Percentiles rank a stretch among this genome's conserved stretches.
phyloP scores from a whole-genome alignment of 2,888 invertebrate genomes.

The Euplexia lucipara region DNA sequence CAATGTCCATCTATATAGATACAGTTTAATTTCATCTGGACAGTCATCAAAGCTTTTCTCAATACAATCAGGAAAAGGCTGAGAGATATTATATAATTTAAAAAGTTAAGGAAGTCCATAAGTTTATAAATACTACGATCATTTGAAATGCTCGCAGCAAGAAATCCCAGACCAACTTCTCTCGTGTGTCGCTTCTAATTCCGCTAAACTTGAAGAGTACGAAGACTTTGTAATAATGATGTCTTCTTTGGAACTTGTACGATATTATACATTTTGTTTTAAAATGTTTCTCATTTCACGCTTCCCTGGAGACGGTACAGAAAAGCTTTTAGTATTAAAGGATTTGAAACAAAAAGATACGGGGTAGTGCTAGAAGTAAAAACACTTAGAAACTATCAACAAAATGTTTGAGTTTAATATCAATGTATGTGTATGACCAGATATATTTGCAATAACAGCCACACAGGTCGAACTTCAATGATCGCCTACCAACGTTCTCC shows the following conservation, averaged over 20 bases:
- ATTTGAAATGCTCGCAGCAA: conserved; percentile 5
- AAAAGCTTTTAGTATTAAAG: conserved; percentile 12
- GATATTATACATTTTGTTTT: conserved; percentile 35
- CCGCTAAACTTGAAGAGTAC: background rate
- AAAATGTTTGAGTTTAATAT: too few species aligned
- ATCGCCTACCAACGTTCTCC: too few species aligned
- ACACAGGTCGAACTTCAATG: too few species aligned
- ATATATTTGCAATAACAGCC: too few species aligned
- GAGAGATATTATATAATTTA: background rate
- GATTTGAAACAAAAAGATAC: conserved; percentile 6
- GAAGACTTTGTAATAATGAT: conserved; percentile 31
- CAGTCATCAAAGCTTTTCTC: background rate
- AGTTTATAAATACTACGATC: conserved; percentile 4
- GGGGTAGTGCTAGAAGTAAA: background rate
- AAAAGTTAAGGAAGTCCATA: background rate
- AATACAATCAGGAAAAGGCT: background rate
- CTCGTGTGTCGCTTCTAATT: conserved; percentile 35
- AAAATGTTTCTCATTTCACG: conserved; percentile 27
- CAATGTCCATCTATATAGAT: background rate
- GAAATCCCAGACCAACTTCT: conserved; percentile 19
- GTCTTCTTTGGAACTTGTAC: conserved; percentile 33
- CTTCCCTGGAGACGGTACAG: background rate
- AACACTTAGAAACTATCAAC: background rate
- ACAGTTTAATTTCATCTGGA: background rate
- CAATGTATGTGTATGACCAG: too few species aligned